phyloP scores from a whole-genome alignment of 2,888 invertebrate species.

The Lasius platythorax region DNA sequence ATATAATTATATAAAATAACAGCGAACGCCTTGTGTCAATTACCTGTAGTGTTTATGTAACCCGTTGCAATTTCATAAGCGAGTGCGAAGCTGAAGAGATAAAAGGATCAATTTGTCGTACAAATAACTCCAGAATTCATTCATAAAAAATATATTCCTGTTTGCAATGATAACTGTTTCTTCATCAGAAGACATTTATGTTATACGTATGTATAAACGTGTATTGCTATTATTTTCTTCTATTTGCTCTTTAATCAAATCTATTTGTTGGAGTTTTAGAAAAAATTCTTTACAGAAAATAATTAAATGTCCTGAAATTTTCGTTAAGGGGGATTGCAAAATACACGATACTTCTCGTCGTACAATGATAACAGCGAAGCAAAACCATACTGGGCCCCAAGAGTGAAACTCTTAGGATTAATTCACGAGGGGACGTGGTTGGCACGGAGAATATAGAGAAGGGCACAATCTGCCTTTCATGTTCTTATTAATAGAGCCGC shows the following conservation, averaged over 20 bases:
- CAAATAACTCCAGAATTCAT: conserved; percentile 10
- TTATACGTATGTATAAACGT: neutral
- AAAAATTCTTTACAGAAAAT: neutral
- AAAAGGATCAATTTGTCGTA: conserved; percentile 9
- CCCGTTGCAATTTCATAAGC: conserved; percentile 5
- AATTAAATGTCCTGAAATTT: neutral
- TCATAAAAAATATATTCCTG: neutral
- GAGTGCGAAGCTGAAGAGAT: neutral
- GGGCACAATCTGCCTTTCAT: conserved; percentile 38
- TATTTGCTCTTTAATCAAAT: neutral
- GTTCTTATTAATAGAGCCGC: conserved; percentile 63
- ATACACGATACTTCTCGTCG: neutral
- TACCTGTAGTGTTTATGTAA: conserved; percentile 17
- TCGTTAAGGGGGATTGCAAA: neutral
- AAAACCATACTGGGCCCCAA: neutral
- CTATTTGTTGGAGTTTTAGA: neutral
- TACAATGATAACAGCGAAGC: neutral
- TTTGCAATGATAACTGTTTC: neutral
- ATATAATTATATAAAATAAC: conserved; percentile 14
- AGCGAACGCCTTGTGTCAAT: neutral
- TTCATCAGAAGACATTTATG: neutral
- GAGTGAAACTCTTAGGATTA: neutral
- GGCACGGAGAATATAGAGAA: conserved; percentile 29
- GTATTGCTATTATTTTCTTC: neutral
- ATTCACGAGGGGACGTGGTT: neutral